A percentile compares a stretch with the other conserved stretches of the same genome.
Conservation (phyloP, 2,888 invertebrate species). For the Papilio demoleus region DNA sequence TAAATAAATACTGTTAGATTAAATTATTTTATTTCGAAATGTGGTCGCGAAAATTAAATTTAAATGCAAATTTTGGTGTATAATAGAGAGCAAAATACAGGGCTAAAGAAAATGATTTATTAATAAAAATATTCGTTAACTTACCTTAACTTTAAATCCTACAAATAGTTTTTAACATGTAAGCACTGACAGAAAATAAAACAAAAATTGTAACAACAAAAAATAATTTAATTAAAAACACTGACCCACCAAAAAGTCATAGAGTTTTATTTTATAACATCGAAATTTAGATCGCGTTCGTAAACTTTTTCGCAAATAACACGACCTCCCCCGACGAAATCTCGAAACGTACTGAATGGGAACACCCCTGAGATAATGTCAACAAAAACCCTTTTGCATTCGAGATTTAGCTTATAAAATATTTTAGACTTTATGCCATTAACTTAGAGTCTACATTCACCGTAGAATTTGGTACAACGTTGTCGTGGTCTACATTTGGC, state of each 20-base stretch:
- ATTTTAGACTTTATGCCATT: constrained; percentile 17
- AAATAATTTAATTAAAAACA: not conserved
- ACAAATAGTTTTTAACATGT: not conserved
- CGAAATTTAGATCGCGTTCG: constrained; percentile 33
- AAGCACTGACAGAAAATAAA: not conserved
- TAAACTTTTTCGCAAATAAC: constrained; percentile 24
- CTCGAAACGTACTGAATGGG: constrained; percentile 34
- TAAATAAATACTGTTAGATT: no score
- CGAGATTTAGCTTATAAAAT: not conserved
- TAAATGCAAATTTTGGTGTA: no score
- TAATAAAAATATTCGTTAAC: not conserved
- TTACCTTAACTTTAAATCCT: constrained; percentile 8
- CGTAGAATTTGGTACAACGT: not conserved
- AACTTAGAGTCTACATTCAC: not conserved
- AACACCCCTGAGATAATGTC: constrained; percentile 39
- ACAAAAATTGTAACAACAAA: not conserved
- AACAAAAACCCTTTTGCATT: constrained; percentile 38
- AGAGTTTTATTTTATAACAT: not conserved
- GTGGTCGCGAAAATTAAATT: no score
- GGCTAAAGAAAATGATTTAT: not conserved
- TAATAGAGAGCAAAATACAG: no score
- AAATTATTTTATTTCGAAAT: no score
- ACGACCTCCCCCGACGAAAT: constrained; percentile 18
- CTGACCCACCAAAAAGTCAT: not conserved
- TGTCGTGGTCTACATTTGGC: constrained; percentile 36